A percentile compares a stretch with the other conserved stretches of the same genome.
These are phyloP conservation scores for Rhagoletis pomonella DNA, from an alignment of 1,140 invertebrate species.

Conservation along the genomic window DNA sequence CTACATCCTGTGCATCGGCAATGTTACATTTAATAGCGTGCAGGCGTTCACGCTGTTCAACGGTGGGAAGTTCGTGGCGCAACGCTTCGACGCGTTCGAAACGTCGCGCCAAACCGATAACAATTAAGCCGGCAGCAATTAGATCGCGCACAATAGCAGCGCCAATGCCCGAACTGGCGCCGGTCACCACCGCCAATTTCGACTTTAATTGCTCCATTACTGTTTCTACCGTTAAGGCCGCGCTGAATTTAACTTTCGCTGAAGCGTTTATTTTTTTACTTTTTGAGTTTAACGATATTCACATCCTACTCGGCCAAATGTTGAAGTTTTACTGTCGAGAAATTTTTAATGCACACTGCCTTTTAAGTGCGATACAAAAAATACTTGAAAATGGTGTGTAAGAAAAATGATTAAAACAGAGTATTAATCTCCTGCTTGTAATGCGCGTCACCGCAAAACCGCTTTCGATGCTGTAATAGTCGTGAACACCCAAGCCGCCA, in stretches of 20 bases:
- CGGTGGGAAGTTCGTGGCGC: conserved; percentile 59
- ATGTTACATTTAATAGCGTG: conserved; percentile 80
- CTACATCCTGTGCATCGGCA: conserved; percentile 79
- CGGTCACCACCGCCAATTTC: conserved; percentile 69
- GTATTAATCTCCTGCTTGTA: conserved; percentile 2
- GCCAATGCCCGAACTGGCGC: conserved; percentile 77
- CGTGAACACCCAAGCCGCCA: neutral
- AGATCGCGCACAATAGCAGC: conserved; percentile 72
- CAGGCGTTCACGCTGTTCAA: conserved; percentile 69
- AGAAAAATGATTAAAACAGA: neutral
- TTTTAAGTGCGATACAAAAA: conserved; percentile 35
- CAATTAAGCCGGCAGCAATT: conserved; percentile 76
- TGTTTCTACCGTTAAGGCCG: neutral
- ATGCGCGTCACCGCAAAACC: conserved; percentile 18
- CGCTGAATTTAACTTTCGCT: neutral
- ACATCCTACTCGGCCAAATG: neutral
- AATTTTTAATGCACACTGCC: neutral
- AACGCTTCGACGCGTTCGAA: conserved; percentile 76
- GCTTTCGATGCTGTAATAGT: conserved; percentile 14
- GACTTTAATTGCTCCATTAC: conserved; percentile 56
- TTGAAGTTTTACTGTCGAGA: neutral
- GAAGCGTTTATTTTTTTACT: too few relatives aligned
- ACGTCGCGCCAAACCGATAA: conserved; percentile 82
- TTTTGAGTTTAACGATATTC: too few relatives aligned
- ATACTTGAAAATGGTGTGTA: neutral